Base-by-base conservation (phyloP, 2,888 invertebrate genomes). In the Phrixothrix hirtus region DNA sequence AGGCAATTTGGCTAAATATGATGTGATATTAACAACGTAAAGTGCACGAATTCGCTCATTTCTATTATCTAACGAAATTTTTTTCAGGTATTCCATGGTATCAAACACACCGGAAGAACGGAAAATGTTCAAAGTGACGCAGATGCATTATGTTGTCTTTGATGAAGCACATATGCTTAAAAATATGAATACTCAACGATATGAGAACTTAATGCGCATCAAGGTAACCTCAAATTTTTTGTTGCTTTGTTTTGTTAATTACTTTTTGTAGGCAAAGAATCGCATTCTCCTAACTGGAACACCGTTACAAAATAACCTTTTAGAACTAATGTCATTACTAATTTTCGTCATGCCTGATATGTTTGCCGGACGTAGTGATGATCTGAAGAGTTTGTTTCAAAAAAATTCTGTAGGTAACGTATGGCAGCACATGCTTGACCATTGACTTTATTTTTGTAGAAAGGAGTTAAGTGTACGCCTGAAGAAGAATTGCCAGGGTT, bases 121-220 rank as follows among this genome's bases (percentile, higher is more conserved):
- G 50, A 89, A 93, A 73, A 86, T 92, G 80, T 92, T 97, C 73
- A 87, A 95, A 50, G 89, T 95, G 26, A 89, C 91, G 52, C 84
- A 85, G 34, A 85, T 96, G 74, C 88, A 95, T 71, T 97, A 96
- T 71, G 93, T 95, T 0, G 81, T 98, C 13, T 96, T 96, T 71
- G 98, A 98, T 73, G 98, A 98, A 71, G 96, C 95, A 1, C 97
- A 98, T 72, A 95, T 97, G 95, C 78, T 98, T 25, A 98, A 98
- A 75, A 98, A 97, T 71, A 97, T 97, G 95, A 85, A 89, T 44
- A 94, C 96, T 0, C 87, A 88, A 66, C 81, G 97, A 63, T 97
- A 93, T 69, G 87, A 92, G 65, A 89, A 92, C 73, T 79, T 97
- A 44, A 88, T 94, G 67, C 86, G 88, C 66, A 91, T 96, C 43